Conservation (phyloP, 1,140 invertebrate genomes). For the Drosophila sulfurigaster region DNA sequence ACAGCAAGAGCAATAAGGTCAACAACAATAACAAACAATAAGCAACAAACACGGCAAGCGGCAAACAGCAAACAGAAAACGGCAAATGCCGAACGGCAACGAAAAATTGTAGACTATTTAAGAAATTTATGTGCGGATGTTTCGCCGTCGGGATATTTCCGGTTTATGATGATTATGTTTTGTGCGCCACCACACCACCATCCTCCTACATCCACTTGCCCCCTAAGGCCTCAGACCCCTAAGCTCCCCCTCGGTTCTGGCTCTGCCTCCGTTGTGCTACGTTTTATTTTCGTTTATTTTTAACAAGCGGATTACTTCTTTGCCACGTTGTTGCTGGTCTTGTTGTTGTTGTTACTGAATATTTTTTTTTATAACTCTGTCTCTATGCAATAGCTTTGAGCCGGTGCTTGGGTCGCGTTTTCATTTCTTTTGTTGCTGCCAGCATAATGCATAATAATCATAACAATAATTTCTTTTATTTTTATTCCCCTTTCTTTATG, state of each 20-base stretch:
- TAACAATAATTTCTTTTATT: constrained; percentile 78
- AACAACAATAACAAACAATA: constrained; percentile 41
- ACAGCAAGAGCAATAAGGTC: constrained; percentile 24
- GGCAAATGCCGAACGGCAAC: constrained; percentile 71
- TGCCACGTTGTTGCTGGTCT: constrained; percentile 32
- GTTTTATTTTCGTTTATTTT: constrained; percentile 80
- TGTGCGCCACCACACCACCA: constrained; percentile 59
- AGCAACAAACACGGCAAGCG: constrained; percentile 53
- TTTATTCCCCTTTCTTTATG: constrained; percentile 60
- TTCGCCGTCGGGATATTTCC: constrained; percentile 84
- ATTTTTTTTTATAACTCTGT: constrained; percentile 41
- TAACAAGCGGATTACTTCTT: constrained; percentile 81
- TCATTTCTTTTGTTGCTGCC: constrained; percentile 60
- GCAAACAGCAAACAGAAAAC: constrained; percentile 65
- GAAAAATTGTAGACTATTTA: constrained; percentile 84
- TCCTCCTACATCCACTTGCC: constrained; percentile 1
- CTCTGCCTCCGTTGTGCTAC: constrained; percentile 31
- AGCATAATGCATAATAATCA: constrained; percentile 71
- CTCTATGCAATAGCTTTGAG: constrained; percentile 51
- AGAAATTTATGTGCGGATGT: constrained; percentile 84
- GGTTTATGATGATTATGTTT: constrained; percentile 84
- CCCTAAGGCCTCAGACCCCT: background rate
- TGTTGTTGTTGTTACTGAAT: constrained; percentile 29
- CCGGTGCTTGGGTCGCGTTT: constrained; percentile 46
- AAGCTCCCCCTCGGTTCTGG: background rate